Evolutionary conservation across 1,140 invertebrate genomes (phyloP).

Genomic region (Drosophila eugracilis): DNA sequence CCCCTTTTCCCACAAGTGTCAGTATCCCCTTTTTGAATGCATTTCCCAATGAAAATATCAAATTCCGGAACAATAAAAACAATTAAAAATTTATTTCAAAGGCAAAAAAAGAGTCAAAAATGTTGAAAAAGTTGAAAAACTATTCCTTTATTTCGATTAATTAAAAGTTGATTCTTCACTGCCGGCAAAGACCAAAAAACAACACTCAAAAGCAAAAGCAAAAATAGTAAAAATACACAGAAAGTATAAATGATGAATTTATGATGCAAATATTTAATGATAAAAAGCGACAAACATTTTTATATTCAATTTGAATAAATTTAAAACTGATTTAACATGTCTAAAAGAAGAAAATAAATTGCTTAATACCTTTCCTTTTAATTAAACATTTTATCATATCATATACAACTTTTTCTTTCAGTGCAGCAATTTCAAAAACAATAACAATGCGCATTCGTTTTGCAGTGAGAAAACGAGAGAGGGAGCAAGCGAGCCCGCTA

Average conservation of each 20-base stretch:
- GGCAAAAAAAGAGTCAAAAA: slow-evolving; percentile 7
- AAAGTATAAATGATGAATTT: slow-evolving; percentile 10
- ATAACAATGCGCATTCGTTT: slow-evolving; percentile 71
- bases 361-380: too few species aligned
- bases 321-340: too few species aligned
- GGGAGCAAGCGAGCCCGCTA: slow-evolving; percentile 26
- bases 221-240: slow-evolving; percentile 35
- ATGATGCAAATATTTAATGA: too few species aligned
- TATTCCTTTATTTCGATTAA: slow-evolving; percentile 47
- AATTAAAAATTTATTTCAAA: slow-evolving; percentile 50
- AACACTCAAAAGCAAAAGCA: slow-evolving; percentile 19
- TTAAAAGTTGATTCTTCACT: slow-evolving; percentile 59
- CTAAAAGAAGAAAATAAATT: too few species aligned
- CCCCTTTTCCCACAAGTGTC: slow-evolving; percentile 51
- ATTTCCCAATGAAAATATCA: slow-evolving; percentile 49
- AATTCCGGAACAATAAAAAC: slow-evolving; percentile 38
- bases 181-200: slow-evolving; percentile 19
- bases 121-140: slow-evolving; percentile 6
- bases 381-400: neutral
- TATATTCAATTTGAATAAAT: too few species aligned
- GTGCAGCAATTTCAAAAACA: slow-evolving; percentile 23
- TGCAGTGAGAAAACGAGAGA: slow-evolving; percentile 37
- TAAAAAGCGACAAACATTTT: too few species aligned
- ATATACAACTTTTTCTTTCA: neutral
- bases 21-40: slow-evolving; percentile 18